Percentiles rank a stretch among this genome's conserved stretches.
phyloP scores from a whole-genome alignment of 2,888 invertebrate species.

The Rhamphomyia laevipes region DNA sequence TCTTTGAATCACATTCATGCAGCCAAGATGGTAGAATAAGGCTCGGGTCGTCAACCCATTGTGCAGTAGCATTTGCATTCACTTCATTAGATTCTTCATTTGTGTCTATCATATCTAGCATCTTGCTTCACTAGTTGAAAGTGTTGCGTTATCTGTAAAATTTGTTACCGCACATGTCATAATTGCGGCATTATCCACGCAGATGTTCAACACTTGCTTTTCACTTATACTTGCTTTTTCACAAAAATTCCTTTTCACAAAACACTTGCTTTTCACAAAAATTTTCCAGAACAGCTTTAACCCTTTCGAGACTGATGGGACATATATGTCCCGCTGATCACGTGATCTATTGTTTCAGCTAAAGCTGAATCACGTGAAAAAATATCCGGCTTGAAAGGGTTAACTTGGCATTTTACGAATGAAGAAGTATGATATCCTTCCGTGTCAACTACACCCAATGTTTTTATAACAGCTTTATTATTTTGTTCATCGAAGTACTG shows the following conservation, averaged over 20 bases:
- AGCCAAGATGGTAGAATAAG: neutral
- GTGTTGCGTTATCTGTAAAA: conserved; percentile 1
- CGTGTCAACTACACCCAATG: neutral
- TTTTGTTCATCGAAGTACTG: neutral
- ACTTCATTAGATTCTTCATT: neutral
- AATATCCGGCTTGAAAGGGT: too few species aligned
- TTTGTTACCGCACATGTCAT: conserved; percentile 2
- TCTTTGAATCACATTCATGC: neutral
- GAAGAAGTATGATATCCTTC: neutral
- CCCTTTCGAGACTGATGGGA: too few species aligned
- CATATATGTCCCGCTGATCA: too few species aligned
- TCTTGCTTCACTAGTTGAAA: neutral
- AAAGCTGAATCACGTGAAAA: too few species aligned
- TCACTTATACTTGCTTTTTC: neutral
- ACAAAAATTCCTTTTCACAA: too few species aligned
- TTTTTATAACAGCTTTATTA: neutral
- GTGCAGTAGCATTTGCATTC: neutral
- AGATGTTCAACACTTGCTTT: conserved; percentile 1
- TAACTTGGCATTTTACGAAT: neutral
- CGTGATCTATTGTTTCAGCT: too few species aligned
- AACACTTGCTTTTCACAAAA: conserved; percentile 1
- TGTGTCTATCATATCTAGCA: too few species aligned
- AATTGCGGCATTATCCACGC: neutral
- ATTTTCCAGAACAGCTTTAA: neutral
- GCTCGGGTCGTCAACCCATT: neutral